Evolutionary conservation across 1,140 invertebrate species (phyloP).

Genomic region (Coboldia fuscipes): DNA sequence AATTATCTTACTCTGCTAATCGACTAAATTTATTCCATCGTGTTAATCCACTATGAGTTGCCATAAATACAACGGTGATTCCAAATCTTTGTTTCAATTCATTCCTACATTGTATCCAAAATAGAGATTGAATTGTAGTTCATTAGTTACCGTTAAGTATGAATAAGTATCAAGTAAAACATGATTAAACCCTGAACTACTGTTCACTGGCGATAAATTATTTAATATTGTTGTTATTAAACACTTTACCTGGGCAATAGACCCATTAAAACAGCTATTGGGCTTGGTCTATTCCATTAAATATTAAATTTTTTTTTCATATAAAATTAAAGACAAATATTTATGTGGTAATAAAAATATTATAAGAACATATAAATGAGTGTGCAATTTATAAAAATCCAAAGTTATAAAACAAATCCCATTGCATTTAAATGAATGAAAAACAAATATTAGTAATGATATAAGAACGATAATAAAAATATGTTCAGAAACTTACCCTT

Average conservation of each 20-base stretch:
- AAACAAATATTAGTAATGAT: constrained; percentile 6
- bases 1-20: constrained; percentile 7
- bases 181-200: no score
- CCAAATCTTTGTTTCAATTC: constrained; percentile 66
- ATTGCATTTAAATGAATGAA: constrained; percentile 3
- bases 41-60: constrained; percentile 72
- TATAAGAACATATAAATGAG: neutral
- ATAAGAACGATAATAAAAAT: constrained; percentile 7
- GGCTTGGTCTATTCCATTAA: constrained; percentile 32
- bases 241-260: constrained; percentile 63
- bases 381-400: neutral
- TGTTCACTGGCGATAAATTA: neutral
- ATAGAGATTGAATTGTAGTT: no score
- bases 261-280: constrained; percentile 61
- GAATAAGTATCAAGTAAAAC: no score
- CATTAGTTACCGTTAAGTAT: no score
- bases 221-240: neutral
- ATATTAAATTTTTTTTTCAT: constrained; percentile 7
- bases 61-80: constrained; percentile 62
- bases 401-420: neutral
- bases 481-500: constrained; percentile 30
- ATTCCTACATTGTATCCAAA: no score
- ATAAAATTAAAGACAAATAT: constrained; percentile 7
- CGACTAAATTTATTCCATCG: constrained; percentile 38
- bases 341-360: constrained; percentile 2